Evolutionary conservation across 2,113 vertebrate genomes (phyloP).

Genomic region (Ceyx cyanopectus): DNA sequence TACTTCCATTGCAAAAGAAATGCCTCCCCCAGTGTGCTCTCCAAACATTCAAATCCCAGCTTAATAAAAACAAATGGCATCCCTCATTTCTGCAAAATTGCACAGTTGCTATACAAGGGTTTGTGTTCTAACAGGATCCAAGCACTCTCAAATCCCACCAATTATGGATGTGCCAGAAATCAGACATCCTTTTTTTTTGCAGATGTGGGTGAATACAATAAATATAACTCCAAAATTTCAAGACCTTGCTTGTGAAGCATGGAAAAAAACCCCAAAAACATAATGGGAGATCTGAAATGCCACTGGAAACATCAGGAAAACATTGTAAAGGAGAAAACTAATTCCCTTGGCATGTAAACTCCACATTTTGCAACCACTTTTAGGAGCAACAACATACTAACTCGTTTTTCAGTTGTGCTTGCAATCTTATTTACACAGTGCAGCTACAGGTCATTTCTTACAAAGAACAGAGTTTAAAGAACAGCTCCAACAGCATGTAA

Average conservation of each 20-base stretch:
- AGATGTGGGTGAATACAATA: conserved; percentile 33
- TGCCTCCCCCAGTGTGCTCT: conserved; percentile 74
- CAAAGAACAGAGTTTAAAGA: neutral
- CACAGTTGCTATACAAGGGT: conserved; percentile 63
- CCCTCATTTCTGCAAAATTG: conserved; percentile 78
- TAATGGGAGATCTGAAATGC: conserved; percentile 41
- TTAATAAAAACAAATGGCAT: conserved; percentile 86
- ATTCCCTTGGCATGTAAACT: neutral
- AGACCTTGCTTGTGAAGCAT: conserved; percentile 50
- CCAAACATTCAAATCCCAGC: conserved; percentile 83
- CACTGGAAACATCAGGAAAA: conserved; percentile 45
- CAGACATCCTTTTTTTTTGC: neutral
- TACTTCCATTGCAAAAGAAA: conserved; percentile 77
- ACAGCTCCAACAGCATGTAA: neutral
- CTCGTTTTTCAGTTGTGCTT: conserved; percentile 9
- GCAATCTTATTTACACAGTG: conserved; percentile 6
- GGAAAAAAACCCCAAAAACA: neutral
- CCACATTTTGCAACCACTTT: neutral
- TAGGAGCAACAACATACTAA: neutral
- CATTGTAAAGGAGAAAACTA: neutral
- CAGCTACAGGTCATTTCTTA: conserved; percentile 19
- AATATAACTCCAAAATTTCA: conserved; percentile 69
- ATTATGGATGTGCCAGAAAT: conserved; percentile 65
- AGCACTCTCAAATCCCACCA: conserved; percentile 69
- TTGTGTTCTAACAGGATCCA: conserved; percentile 69